Percentiles rank a stretch among this genome's conserved stretches.
phyloP scores from a whole-genome alignment of 2,113 vertebrate species.

The Mystacornis crossleyi region DNA sequence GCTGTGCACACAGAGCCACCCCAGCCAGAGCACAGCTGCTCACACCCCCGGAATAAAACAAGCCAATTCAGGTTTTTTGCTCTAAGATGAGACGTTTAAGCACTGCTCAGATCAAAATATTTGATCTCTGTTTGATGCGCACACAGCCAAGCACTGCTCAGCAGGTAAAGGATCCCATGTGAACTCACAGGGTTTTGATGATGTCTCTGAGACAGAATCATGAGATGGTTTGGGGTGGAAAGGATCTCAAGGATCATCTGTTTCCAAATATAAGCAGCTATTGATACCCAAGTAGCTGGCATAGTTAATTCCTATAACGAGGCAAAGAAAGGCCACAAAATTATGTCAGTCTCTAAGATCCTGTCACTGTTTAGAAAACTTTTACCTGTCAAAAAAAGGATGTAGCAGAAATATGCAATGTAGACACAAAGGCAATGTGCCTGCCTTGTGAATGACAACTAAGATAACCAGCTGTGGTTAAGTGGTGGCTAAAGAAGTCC shows the following conservation, averaged over 20 bases:
- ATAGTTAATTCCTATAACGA: not conserved
- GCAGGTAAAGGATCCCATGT: not conserved
- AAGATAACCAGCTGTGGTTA: not conserved
- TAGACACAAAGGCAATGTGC: not conserved
- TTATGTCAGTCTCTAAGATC: not conserved
- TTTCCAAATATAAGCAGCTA: not conserved
- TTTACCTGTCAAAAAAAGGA: not conserved
- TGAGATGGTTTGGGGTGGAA: not conserved
- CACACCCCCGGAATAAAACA: accelerated
- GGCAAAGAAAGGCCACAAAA: not conserved
- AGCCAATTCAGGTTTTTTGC: not conserved
- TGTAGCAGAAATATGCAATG: not conserved
- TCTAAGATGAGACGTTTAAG: not conserved
- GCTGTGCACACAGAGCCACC: not conserved
- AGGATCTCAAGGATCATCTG: no score
- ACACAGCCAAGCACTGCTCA: not conserved
- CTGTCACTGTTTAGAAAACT: not conserved
- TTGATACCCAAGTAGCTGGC: not conserved
- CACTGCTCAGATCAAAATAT: not conserved
- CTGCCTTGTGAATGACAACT: not conserved
- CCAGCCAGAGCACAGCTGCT: not conserved
- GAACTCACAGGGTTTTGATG: not conserved
- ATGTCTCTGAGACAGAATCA: not conserved
- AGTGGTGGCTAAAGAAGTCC: not conserved
- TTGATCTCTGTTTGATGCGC: not conserved